Evolutionary conservation across 2,797 vertebrate genomes (phyloP).

Genomic region (Tolypeutes matacus): DNA sequence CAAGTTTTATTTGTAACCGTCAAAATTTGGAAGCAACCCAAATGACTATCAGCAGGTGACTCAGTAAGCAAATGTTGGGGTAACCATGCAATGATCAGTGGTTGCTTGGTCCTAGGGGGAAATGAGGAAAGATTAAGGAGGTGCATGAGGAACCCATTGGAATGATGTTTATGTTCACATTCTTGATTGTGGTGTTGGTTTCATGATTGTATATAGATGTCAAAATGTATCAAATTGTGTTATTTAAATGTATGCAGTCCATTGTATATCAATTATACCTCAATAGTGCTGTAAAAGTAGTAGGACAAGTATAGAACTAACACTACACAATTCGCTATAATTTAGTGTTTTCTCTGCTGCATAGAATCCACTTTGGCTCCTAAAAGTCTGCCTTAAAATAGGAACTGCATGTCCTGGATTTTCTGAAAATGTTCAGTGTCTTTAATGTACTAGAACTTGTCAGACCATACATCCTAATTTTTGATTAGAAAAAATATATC

Average conservation of each 20-base stretch:
- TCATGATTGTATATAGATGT: not conserved
- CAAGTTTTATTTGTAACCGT: not conserved
- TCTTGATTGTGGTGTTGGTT: not conserved
- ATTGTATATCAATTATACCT: not conserved
- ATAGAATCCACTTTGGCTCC: not conserved
- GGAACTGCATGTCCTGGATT: not conserved
- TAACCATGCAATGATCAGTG: not conserved
- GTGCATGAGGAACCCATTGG: no score
- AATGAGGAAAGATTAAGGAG: not conserved
- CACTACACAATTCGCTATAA: rapidly evolving
- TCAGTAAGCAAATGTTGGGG: not conserved
- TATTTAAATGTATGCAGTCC: no score
- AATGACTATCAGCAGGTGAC: no score
- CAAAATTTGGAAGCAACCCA: not conserved
- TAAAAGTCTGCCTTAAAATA: not conserved
- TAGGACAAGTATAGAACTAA: no score
- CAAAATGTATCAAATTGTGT: not conserved
- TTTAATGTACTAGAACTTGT: not conserved
- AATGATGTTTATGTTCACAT: not conserved
- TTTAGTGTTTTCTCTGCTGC: not conserved
- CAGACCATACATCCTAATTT: not conserved
- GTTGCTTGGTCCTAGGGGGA: no score
- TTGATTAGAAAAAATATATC: not conserved
- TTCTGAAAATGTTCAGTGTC: not conserved
- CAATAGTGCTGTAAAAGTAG: no score